Evolutionary conservation across 2,113 vertebrate genomes (phyloP).

Genomic region (Hemibagrus wyckioides): DNA sequence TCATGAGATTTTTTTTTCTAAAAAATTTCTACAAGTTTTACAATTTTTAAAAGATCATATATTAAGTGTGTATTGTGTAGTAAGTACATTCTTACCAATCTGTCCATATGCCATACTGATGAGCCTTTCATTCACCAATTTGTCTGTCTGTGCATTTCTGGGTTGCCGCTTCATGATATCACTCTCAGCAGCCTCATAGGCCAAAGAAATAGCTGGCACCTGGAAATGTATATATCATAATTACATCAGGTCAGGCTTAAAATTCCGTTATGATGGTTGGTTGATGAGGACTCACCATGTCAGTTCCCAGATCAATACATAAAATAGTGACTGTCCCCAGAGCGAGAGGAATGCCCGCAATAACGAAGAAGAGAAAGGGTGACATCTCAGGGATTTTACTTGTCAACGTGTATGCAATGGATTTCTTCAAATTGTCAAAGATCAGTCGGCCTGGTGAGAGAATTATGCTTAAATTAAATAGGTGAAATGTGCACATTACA

Average conservation of each 20-base stretch:
- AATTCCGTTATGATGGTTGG: neutral
- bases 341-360: slow-evolving; percentile 87
- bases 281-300: slow-evolving; percentile 80
- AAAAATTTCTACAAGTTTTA: neutral
- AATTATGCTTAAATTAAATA: neutral
- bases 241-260: neutral
- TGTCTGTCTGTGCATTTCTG: slow-evolving; percentile 86
- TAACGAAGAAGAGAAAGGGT: slow-evolving; percentile 90
- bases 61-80: neutral
- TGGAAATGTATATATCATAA: slow-evolving; percentile 49
- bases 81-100: slow-evolving; percentile 74
- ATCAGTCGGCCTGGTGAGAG: slow-evolving; percentile 80
- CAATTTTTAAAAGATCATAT: neutral
- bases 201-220: slow-evolving; percentile 92
- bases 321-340: slow-evolving; percentile 91
- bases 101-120: slow-evolving; percentile 94
- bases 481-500: neutral
- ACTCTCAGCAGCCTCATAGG: slow-evolving; percentile 90
- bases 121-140: slow-evolving; percentile 88
- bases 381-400: slow-evolving; percentile 95
- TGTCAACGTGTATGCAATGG: slow-evolving; percentile 91
- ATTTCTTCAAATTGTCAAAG: slow-evolving; percentile 95
- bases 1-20: neutral
- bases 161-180: slow-evolving; percentile 97
- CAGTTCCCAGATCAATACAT: slow-evolving; percentile 93